Evolutionary conservation across 2,113 vertebrate genomes (phyloP), one percentile per base, ranked within the genome.

Genomic region (Bufo gargarizans): DNA sequence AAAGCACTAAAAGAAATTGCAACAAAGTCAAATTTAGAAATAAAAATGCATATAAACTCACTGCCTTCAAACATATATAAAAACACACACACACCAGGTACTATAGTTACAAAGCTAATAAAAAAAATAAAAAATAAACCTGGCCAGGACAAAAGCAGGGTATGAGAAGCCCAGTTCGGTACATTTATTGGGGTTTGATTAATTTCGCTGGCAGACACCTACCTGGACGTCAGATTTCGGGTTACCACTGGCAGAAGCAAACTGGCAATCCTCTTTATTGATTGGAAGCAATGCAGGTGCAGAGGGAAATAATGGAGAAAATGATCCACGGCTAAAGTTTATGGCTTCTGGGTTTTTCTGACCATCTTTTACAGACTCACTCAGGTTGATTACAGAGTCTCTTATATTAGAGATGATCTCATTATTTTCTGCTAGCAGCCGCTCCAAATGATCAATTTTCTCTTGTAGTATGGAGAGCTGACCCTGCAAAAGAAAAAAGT

Each of bases 361-460:
- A 19, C 92, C 93, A 43, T 96, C 94, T 84, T 96, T 95, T 89
- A 95, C 93, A 72, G 96, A 95, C 89, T 96, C 96, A 88, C 95
- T 98, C 85, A 94, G 91, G 89, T 95, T 96, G 88, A 97, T 93
- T 83, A 99, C 94, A 0, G 96, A 95, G 91, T 98, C 96, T 0
- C 96, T 94, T 91, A 99, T 96, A 74, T 93, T 96, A 89, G 95
- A 96, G 91, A 99, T 97, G 91, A 99, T 96, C 22, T 95, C 96
- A 92, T 98, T 98, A 93, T 99, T 99, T 94, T 97, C 95, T 2
- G 96, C 95, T 71, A 99, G 93, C 55, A 98, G 94, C 43, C 88
- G 95, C 90, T 99, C 98, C 89, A 99, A 92, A 82, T 96, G 95
- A 90, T 98, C 97, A 87, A 99, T 98, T 95, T 97, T 98, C 90